Evolutionary conservation across 2,113 vertebrate species (phyloP), one percentile per base, ranked within the genome.

Genomic region (Gymnobelideus leadbeateri): DNA sequence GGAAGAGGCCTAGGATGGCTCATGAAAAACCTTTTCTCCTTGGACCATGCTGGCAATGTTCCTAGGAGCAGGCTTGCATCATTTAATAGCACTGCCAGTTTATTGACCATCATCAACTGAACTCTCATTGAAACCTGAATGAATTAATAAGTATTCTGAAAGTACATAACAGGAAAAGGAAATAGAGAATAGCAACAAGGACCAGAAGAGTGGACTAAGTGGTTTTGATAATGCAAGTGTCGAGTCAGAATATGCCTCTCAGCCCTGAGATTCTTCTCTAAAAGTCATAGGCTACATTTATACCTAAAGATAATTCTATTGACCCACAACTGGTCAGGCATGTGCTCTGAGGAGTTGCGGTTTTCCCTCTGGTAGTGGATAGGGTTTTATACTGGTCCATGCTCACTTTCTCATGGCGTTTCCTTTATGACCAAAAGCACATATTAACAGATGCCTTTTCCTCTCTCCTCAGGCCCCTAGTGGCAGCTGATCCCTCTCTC

Each of bases 121-220:
- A 89, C 94, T 95, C 92, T 96, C 95, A 94, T 84, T 0, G 43
- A 96, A 94, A 96, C 96, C 93, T 0, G 0, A 47, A 97, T 92
- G 53, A 96, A 97, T 96, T 91, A 94, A 94, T 97, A 89, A 96
- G 91, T 94, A 91, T 92, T 94, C 95, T 93, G 68, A 95, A 98
- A 96, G 93, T 31, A 61, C 5, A 9, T 57, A 96, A 57, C 94
- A 95, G 96, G 93, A 96, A 95, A 91, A 91, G 96, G 96, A 97
- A 91, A 49, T 23, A 77, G 92, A 90, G 54, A 57, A 91, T 14
- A 50, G 91, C 57, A 28, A 0, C 4, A 51, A 51, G 91, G 90
- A 51, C 92, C 93, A 52, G 37, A 92, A 91, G 89, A 91, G 52
- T 21, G 25, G 91, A 51, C 61, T 92, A 43, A 92, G 46, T 53